phyloP scores from a whole-genome alignment of 23 tunicate species.

The Trididemnum clinides region DNA sequence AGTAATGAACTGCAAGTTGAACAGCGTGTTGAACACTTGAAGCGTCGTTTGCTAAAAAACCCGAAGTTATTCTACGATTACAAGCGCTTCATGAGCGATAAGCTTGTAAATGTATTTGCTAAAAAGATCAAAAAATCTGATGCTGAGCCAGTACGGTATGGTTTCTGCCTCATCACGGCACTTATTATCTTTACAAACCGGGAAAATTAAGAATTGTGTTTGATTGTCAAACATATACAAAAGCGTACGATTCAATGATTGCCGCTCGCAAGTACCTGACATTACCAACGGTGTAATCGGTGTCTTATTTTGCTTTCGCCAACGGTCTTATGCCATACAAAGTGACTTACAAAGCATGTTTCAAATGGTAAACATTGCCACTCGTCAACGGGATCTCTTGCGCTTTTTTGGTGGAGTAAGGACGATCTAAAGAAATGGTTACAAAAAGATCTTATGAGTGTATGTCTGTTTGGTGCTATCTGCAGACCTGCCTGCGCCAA shows the following conservation, averaged over 20 bases:
- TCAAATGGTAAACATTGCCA: neutral
- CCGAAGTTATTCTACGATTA: conserved; percentile 5
- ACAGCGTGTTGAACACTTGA: conserved; percentile 31
- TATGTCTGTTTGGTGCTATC: conserved; percentile 17
- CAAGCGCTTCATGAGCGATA: conserved; percentile 36
- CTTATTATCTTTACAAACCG: conserved; percentile 32
- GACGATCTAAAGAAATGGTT: neutral
- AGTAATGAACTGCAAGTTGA: conserved; percentile 16
- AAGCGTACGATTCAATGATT: no score
- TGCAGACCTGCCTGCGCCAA: no score
- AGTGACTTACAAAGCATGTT: neutral
- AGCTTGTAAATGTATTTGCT: conserved; percentile 33
- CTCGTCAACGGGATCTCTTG: neutral
- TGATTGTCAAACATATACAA: no score
- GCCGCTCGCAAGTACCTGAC: neutral
- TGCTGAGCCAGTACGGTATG: neutral
- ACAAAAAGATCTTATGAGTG: neutral
- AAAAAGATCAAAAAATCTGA: conserved; percentile 17
- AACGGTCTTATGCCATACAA: neutral
- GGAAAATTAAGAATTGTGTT: conserved; percentile 35
- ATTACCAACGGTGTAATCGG: neutral
- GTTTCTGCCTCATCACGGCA: conserved; percentile 47
- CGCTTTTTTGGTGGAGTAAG: neutral
- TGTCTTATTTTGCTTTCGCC: neutral
- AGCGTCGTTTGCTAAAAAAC: conserved; percentile 5